Base-by-base conservation (phyloP, 2,113 vertebrate species). In the Thalassoma bifasciatum region DNA sequence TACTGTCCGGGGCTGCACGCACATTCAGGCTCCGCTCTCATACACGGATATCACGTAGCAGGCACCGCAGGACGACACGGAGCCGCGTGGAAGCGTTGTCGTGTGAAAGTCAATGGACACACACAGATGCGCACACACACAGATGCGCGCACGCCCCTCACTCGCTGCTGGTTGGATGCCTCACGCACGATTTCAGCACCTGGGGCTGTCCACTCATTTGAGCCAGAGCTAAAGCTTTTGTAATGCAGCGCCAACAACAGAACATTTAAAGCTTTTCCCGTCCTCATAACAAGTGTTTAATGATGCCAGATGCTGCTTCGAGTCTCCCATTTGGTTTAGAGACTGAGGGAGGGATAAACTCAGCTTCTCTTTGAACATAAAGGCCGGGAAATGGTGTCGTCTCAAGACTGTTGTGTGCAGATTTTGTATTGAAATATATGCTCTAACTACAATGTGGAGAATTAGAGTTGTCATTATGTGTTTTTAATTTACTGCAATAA, bases 231-330 rank as follows among this genome's bases (percentile, higher is more conserved):
- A 54, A 50, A 61, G 34, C 50, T 52, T 72, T 42, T 54, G 58
- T 26, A 42, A 58, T 23, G 54, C 71, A 38, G 47, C 58, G 47
- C 52, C 88, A 66, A 40, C 54, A 53, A 67, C 69, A 72, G 65
- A 75, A 58, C 75, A 58, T 62, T 68, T 72, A 54, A 37, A 86
- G 69, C 49, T 40, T 19, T 40, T 51, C 40, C 52, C 38, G 37
- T 73, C 67, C 80, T 66, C 75, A 46, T 83, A 87, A 85, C 86
- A 79, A 81, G 83, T 86, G 77, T 83, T 91, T 90, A 87, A 89
- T 74, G 79, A 72, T 44, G 81, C 85, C 90, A 90, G 86, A 86
- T 91, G 90, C 79, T 78, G 66, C 47, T 46, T 50, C 77, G 44
- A 47, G 13, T 60, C 71, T 70, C 80, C 63, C 80, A 51, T 75